Evolutionary conservation across 2,113 vertebrate genomes (phyloP).

Genomic region (Dolichallabes microphthalmus): DNA sequence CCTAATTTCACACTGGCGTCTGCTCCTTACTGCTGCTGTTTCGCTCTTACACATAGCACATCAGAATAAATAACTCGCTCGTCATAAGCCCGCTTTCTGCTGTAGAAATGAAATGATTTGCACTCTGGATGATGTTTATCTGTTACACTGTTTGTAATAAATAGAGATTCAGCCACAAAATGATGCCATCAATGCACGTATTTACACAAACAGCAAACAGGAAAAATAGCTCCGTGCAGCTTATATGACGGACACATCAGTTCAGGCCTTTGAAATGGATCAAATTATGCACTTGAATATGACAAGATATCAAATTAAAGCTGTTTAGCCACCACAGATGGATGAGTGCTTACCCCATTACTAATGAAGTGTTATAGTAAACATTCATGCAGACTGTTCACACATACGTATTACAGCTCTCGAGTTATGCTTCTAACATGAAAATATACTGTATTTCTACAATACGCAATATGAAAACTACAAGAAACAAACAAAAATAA

Average conservation of each 20-base stretch:
- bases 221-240: not conserved
- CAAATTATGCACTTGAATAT: conserved; percentile 33
- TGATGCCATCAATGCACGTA: not conserved
- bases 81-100: not conserved
- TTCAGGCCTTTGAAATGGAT: conserved; percentile 20
- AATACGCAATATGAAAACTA: not conserved
- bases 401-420: not conserved
- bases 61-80: conserved; percentile 17
- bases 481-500: not conserved
- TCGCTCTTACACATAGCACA: conserved; percentile 6
- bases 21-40: conserved; percentile 25
- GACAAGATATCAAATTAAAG: conserved; percentile 34
- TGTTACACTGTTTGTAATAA: conserved; percentile 15
- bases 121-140: conserved; percentile 8
- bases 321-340: conserved; percentile 17
- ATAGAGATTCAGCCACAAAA: conserved; percentile 18
- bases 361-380: conserved; percentile 19
- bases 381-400: not conserved
- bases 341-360: conserved; percentile 16
- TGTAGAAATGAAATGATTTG: conserved; percentile 12
- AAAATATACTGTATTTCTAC: not conserved
- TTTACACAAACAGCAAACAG: not conserved
- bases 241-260: not conserved
- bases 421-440: not conserved
- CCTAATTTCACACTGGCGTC: conserved; percentile 32